Evolutionary conservation across 2,888 invertebrate genomes (phyloP), one percentile per base, ranked within the genome.

Genomic region (Chrysolina americana): DNA sequence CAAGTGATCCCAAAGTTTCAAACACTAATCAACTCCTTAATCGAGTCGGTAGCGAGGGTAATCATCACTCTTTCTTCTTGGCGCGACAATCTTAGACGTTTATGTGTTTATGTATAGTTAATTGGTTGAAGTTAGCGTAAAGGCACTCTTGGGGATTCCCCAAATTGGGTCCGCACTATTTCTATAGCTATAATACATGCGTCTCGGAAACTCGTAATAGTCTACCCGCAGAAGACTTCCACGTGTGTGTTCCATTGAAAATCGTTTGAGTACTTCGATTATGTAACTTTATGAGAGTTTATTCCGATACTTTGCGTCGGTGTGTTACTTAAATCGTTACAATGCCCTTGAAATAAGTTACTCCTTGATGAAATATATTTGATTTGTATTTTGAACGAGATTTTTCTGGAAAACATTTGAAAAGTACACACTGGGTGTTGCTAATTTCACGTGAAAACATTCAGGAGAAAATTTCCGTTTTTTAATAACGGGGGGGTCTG

Each of bases 131-230:
- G 68, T 73, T 70, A 28, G 13, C 68, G 47, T 63, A 73, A 68
- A 64, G 63, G 66, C 70, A 74, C 76, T 74, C 70, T 28, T 70
- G 72, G 73, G 72, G 73, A 72, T 76, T 76, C 76, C 69, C 73
- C 66, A 65, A 72, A 64, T 71, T 53, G 68, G 53, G 23, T 21
- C 50, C 41, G 36, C n/a, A 59, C 28, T 28, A 36, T 59, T 28
- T 59, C 36, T 59, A 23, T 36, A 3, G 59, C 36, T 23, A 19
- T 62, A 21, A 28, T 21, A 19, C 21, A 5, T 59, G n/a, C n/a
- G 10, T 50, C 19, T n/a, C 17, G 23, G 59, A 28, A 28, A 59
- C 13, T 65, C 11, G 41, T 65, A 36, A 59, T 15, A 59, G 11
- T 21, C 21, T 53, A 53, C 11, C 13, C 11, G 21, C 53, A 10